Evolutionary conservation across 2,797 vertebrate species (phyloP).

Genomic region (Jordanella pulchra): DNA sequence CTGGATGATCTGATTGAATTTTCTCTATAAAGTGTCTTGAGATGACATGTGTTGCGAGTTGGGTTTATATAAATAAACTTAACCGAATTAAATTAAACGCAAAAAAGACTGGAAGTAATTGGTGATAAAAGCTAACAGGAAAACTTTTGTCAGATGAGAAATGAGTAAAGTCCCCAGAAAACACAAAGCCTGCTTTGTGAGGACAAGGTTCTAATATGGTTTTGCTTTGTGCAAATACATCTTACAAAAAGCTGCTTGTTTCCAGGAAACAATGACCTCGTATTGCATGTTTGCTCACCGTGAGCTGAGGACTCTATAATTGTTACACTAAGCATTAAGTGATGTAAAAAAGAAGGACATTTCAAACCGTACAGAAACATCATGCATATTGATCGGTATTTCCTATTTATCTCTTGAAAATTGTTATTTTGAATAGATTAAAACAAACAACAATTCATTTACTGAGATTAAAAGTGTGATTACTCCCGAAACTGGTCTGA

Average conservation of each 20-base stretch:
- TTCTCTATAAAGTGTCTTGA: too few species aligned
- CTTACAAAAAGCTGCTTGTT: conserved; percentile 44
- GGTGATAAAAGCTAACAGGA: background rate
- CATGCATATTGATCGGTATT: background rate
- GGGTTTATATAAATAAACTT: too few species aligned
- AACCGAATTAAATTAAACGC: too few species aligned
- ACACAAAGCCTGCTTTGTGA: conserved; percentile 60
- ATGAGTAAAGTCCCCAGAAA: conserved; percentile 24
- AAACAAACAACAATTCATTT: background rate
- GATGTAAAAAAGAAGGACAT: background rate
- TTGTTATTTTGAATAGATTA: too few species aligned
- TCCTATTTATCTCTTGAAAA: background rate
- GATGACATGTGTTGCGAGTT: too few species aligned
- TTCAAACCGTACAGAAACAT: background rate
- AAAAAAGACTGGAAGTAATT: too few species aligned
- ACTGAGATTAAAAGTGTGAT: background rate
- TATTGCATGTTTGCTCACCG: conserved; percentile 29
- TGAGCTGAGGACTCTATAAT: conserved; percentile 17
- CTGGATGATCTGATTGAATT: too few species aligned
- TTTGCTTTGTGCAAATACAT: conserved; percentile 37
- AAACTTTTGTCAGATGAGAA: conserved; percentile 1
- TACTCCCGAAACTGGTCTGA: background rate
- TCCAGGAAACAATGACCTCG: conserved; percentile 18
- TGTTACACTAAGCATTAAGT: background rate
- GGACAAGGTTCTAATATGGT: conserved; percentile 15